These are phyloP conservation scores for Montifringilla adamsi DNA, from an alignment of 2,113 vertebrate species.

Conservation along the genomic window DNA sequence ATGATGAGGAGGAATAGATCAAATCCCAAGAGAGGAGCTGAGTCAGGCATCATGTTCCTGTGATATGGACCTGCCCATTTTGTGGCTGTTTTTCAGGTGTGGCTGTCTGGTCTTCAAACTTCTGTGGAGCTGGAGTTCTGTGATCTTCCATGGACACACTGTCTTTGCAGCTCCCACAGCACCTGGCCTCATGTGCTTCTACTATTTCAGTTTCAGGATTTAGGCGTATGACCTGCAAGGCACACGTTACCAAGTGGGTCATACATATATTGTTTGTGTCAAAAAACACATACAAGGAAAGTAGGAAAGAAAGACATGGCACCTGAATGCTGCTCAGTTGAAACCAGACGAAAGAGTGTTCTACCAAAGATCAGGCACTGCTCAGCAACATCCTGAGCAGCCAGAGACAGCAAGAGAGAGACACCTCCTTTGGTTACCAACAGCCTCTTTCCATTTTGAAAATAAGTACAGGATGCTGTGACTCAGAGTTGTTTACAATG, in stretches of 20 bases:
- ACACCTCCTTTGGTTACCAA: not conserved
- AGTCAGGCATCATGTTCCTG: not conserved
- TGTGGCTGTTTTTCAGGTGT: not conserved
- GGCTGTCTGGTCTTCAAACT: not conserved
- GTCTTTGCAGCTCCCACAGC: not conserved
- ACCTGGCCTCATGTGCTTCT: not conserved
- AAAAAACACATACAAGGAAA: not conserved
- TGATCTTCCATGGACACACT: rapidly evolving
- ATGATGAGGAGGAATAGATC: not conserved
- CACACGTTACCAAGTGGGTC: not conserved
- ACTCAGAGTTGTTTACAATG: not conserved
- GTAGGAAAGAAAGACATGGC: not conserved
- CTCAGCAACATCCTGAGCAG: not conserved
- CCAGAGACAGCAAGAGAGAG: not conserved
- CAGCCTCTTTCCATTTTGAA: not conserved
- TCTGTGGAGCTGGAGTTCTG: not conserved
- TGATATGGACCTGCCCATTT: not conserved
- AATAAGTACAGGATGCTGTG: not conserved
- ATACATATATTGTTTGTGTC: not conserved
- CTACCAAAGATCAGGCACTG: not conserved
- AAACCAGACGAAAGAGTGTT: not conserved
- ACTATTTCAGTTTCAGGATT: not conserved
- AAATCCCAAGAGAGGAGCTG: not conserved
- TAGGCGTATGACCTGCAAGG: not conserved
- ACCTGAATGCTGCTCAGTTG: not conserved